Base-by-base conservation (phyloP, 1,140 invertebrate genomes). In the Solenopsis invicta region DNA sequence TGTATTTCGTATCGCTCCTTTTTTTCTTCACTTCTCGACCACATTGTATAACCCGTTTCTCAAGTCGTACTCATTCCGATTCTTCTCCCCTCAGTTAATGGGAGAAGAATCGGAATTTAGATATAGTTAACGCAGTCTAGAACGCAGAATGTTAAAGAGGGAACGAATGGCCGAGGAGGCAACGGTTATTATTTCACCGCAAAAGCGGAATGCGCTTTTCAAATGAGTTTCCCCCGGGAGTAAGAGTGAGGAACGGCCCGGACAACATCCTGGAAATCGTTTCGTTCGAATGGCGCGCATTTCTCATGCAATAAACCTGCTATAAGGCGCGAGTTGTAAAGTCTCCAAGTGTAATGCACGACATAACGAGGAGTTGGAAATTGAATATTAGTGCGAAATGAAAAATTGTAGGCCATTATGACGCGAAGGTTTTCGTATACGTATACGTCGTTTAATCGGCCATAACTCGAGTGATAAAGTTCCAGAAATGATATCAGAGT, bases 301-400 rank as follows among this genome's bases (percentile, higher is more conserved):
- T 66, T 64, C 18, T 54, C 78, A 71, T 56, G 66, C 50, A 56
- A 75, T 82, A 82, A 82, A 69, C 50, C 48, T 2, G 66, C 54
- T 24, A 56, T 81, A 81, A 74, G 78, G 21, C 24, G 67, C 50
- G 52, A 59, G 24, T 56, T 56, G 66, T 72, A 72, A 82, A 71
- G 50, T 21, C 41, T 72, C 48, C 78, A 56, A 72, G 67, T 56
- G 29, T 81, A 81, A 81, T 75, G 37, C 67, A 41, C 37, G 50
- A 21, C 64, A 29, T 82, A 82, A 82, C 78, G 29, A 74, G 69
- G 41, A 29, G 45, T 56, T 74, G 50, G 21, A 75, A 56, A 59
- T 82, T 72, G 45, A 82, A 56, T 84, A 69, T 84, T 86, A 81
- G 24, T 37, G 24, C 54, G 41, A 72, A 18, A 54, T 81, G 66